Percentiles rank a stretch among this genome's conserved stretches.
These are phyloP conservation scores for Lordiphosa clarofinis DNA, from an alignment of 1,140 invertebrate genomes.

Conservation along the genomic window DNA sequence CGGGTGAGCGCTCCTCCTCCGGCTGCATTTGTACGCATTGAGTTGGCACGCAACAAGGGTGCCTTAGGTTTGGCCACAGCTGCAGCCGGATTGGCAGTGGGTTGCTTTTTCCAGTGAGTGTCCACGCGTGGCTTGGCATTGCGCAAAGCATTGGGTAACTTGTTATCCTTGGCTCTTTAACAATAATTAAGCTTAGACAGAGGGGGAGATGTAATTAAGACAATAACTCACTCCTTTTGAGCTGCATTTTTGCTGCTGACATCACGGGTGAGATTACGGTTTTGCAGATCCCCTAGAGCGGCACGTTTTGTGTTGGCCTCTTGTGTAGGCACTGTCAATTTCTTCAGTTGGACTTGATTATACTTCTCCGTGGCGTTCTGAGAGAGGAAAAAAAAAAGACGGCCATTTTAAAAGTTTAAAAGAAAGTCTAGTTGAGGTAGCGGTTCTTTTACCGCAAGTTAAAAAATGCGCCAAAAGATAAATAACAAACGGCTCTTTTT, in stretches of 20 bases:
- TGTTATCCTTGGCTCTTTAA: slow-evolving; percentile 57
- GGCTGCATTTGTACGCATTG: slow-evolving; percentile 35
- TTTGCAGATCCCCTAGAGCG: slow-evolving; percentile 73
- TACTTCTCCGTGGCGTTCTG: slow-evolving; percentile 67
- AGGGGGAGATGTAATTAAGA: background rate
- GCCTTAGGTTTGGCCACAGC: slow-evolving; percentile 6
- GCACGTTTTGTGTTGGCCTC: slow-evolving; percentile 69
- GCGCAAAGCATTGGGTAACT: slow-evolving; percentile 52
- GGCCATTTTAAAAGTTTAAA: slow-evolving; percentile 43
- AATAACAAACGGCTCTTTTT: slow-evolving; percentile 51
- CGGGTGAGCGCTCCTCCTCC: slow-evolving; percentile 1
- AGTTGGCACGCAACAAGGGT: slow-evolving; percentile 60
- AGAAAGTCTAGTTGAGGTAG: slow-evolving; percentile 19
- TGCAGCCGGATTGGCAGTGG: slow-evolving; percentile 27
- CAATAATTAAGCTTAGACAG: background rate
- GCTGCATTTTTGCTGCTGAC: slow-evolving; percentile 53
- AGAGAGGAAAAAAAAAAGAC: slow-evolving; percentile 10
- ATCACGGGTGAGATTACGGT: slow-evolving; percentile 57
- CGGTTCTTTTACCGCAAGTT: slow-evolving; percentile 44
- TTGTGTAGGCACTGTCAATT: slow-evolving; percentile 57
- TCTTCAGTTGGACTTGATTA: slow-evolving; percentile 64
- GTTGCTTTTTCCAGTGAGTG: slow-evolving; percentile 72
- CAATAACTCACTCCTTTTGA: slow-evolving; percentile 63
- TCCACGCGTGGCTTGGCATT: slow-evolving; percentile 72
- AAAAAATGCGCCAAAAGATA: slow-evolving; percentile 53